Evolutionary conservation across 2,113 vertebrate genomes (phyloP).

Genomic region (Rhinogobius similis): DNA sequence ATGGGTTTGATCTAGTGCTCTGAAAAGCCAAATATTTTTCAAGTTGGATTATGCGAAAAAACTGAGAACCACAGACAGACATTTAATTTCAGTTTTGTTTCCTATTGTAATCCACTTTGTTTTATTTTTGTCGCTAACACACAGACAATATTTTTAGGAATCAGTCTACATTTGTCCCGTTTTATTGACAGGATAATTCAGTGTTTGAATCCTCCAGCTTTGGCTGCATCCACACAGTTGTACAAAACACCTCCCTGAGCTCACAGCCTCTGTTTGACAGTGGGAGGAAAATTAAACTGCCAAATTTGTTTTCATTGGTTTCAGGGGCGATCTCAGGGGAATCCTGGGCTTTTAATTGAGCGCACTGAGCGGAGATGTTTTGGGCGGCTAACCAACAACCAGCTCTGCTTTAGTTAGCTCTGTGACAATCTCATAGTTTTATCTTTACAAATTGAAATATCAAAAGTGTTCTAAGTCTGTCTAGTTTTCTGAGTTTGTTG

Average conservation of each 20-base stretch:
- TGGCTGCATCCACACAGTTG: conserved; percentile 63
- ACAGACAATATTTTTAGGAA: too few relatives aligned
- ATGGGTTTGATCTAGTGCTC: too few relatives aligned
- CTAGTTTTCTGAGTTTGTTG: conserved; percentile 35
- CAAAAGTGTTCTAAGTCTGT: conserved; percentile 27
- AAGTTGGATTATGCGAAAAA: too few relatives aligned
- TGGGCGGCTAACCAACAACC: conserved; percentile 72
- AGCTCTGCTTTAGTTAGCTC: conserved; percentile 46
- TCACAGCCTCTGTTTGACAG: conserved; percentile 76
- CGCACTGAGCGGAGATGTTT: conserved; percentile 77
- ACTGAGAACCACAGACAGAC: too few relatives aligned
- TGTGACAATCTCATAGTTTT: conserved; percentile 35
- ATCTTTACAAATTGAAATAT: conserved; percentile 15
- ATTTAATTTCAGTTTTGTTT: too few relatives aligned
- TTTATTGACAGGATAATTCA: neutral
- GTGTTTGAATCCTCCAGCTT: conserved; percentile 21
- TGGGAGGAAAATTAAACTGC: conserved; percentile 84
- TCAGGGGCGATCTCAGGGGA: conserved; percentile 74
- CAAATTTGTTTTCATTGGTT: conserved; percentile 85
- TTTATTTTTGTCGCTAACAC: too few relatives aligned
- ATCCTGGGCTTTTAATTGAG: conserved; percentile 81
- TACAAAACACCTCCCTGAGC: conserved; percentile 58
- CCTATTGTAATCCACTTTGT: too few relatives aligned
- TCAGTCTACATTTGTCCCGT: neutral
- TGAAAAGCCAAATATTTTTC: too few relatives aligned